phyloP scores from a whole-genome alignment of 2,888 invertebrate genomes.

The Trisateles emortualis region DNA sequence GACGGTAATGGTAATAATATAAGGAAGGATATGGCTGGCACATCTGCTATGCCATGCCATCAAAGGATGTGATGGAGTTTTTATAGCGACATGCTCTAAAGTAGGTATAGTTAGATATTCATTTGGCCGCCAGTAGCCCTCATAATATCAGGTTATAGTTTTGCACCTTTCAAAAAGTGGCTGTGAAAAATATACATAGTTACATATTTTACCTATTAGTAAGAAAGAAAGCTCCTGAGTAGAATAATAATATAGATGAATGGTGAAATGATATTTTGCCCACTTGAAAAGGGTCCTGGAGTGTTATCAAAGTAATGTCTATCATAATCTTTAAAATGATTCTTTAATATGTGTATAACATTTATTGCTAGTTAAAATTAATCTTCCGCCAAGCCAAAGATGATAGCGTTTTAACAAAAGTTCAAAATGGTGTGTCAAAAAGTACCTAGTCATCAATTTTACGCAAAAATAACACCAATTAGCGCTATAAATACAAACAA shows the following conservation, averaged over 20 bases:
- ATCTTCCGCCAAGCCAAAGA: conserved; percentile 14
- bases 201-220: too few relatives aligned
- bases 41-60: too few relatives aligned
- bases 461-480: conserved; percentile 1
- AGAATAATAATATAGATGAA: too few relatives aligned
- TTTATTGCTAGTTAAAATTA: background rate
- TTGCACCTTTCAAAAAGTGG: conserved; percentile 8
- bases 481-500: background rate
- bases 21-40: too few relatives aligned
- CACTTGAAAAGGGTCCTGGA: too few relatives aligned
- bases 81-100: too few relatives aligned
- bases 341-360: too few relatives aligned
- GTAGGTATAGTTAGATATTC: too few relatives aligned
- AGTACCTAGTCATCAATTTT: conserved; percentile 24
- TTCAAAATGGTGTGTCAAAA: conserved; percentile 52
- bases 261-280: too few relatives aligned
- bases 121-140: background rate
- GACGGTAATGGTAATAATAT: background rate
- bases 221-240: too few relatives aligned
- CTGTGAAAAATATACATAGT: background rate
- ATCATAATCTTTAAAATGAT: too few relatives aligned
- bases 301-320: too few relatives aligned
- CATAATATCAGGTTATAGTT: background rate
- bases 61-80: background rate
- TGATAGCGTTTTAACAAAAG: conserved; percentile 6